Percentiles rank a stretch among this genome's conserved stretches.
These are phyloP conservation scores for Chinchilla lanigera DNA, from an alignment of 2,113 vertebrate species.

Conservation along the genomic window DNA sequence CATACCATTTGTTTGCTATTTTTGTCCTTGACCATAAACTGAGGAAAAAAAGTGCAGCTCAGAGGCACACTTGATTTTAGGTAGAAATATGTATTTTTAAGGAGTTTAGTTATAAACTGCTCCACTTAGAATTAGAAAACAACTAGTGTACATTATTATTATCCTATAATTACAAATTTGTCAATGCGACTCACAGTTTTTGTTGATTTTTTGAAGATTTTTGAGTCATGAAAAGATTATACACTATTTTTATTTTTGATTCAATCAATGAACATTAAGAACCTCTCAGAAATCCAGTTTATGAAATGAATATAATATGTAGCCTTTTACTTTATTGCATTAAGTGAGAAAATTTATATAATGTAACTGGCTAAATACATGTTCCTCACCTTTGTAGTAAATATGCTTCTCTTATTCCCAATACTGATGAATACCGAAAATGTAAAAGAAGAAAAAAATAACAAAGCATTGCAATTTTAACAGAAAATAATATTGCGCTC, in stretches of 20 bases:
- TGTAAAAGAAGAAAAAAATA: not conserved
- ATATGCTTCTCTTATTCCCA: not conserved
- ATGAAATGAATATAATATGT: not conserved
- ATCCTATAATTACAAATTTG: not conserved
- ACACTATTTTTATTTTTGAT: not conserved
- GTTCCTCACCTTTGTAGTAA: not conserved
- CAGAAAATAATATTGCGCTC: not conserved
- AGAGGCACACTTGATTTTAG: constrained; percentile 26
- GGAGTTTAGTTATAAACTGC: not conserved
- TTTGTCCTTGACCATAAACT: constrained; percentile 66
- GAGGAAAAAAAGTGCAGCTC: not conserved
- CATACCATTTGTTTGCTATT: constrained; percentile 61
- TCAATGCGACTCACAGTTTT: not conserved
- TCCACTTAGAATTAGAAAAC: not conserved
- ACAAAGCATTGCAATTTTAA: not conserved
- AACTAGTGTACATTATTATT: not conserved
- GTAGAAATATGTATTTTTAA: not conserved
- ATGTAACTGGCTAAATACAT: not conserved
- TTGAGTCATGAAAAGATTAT: not conserved
- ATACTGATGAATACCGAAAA: not conserved
- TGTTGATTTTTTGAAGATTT: not conserved
- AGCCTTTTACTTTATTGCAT: not conserved
- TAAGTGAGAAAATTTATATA: not conserved
- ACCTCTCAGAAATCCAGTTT: not conserved
- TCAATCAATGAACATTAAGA: not conserved